Evolutionary conservation across 2,797 vertebrate species (phyloP).

Genomic region (Lepilemur ruficaudatus): DNA sequence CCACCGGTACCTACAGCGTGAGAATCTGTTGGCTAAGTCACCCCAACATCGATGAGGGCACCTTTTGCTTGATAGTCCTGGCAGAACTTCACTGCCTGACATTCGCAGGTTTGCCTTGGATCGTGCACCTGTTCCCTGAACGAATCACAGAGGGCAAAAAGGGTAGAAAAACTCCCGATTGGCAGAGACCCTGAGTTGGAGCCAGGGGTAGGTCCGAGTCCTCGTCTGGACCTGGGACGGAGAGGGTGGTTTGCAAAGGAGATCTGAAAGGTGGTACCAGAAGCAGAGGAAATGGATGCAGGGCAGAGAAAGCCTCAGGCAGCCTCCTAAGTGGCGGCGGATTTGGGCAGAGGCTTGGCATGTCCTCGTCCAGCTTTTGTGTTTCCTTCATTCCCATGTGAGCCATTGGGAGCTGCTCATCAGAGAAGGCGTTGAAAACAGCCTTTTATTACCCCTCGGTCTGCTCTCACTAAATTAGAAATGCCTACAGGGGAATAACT

Average conservation of each 20-base stretch:
- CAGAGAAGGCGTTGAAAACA: background rate
- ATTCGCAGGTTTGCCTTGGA: background rate
- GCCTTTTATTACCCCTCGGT: constrained; percentile 5
- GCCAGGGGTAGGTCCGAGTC: background rate
- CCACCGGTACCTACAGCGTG: background rate
- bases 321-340: background rate
- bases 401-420: background rate
- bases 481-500: constrained; percentile 22
- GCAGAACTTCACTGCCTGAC: background rate
- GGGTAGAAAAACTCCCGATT: background rate
- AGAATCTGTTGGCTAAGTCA: background rate
- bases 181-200: background rate
- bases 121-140: background rate
- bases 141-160: background rate
- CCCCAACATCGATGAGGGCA: background rate
- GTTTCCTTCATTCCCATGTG: background rate
- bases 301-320: background rate
- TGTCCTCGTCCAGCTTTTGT: background rate
- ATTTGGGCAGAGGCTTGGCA: background rate
- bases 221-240: background rate
- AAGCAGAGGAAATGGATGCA: background rate
- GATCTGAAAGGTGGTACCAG: background rate
- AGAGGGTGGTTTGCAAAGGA: background rate
- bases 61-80: background rate
- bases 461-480: constrained; percentile 25